Conservation (phyloP, 2,888 invertebrate genomes). For the Habrosyne pyritoides region DNA sequence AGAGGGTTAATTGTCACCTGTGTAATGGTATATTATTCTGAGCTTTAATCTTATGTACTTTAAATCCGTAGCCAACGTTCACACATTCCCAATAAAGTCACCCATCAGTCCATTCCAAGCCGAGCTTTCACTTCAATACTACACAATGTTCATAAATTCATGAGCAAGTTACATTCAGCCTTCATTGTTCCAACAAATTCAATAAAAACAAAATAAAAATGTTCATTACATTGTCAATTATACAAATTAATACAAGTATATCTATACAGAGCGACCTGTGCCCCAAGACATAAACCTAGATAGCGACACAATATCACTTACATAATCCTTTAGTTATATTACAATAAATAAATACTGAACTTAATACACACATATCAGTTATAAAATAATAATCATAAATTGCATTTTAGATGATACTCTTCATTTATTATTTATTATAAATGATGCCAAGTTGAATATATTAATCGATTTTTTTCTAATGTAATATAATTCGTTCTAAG, state of each 20-base stretch:
- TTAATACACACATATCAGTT: too few relatives aligned
- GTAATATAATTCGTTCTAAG: background rate
- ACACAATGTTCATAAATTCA: conserved; percentile 20
- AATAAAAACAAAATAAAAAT: background rate
- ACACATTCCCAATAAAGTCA: conserved; percentile 20
- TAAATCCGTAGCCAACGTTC: background rate
- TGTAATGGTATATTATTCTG: too few relatives aligned
- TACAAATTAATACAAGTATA: background rate
- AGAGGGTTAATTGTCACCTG: too few relatives aligned
- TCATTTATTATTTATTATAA: too few relatives aligned
- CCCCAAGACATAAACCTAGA: background rate
- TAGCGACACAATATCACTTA: background rate
- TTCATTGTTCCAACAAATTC: conserved; percentile 32
- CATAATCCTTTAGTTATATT: background rate
- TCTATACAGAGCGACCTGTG: background rate
- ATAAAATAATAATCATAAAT: background rate
- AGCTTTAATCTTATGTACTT: background rate
- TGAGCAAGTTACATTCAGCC: conserved; percentile 61
- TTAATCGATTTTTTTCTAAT: background rate
- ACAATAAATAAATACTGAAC: background rate
- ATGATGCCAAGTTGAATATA: too few relatives aligned
- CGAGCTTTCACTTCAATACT: conserved; percentile 2
- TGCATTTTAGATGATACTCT: too few relatives aligned
- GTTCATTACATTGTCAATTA: background rate
- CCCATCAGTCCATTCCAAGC: conserved; percentile 24